These are phyloP conservation scores for Lophochroa leadbeateri DNA, from an alignment of 2,113 vertebrate genomes.

Conservation along the genomic window DNA sequence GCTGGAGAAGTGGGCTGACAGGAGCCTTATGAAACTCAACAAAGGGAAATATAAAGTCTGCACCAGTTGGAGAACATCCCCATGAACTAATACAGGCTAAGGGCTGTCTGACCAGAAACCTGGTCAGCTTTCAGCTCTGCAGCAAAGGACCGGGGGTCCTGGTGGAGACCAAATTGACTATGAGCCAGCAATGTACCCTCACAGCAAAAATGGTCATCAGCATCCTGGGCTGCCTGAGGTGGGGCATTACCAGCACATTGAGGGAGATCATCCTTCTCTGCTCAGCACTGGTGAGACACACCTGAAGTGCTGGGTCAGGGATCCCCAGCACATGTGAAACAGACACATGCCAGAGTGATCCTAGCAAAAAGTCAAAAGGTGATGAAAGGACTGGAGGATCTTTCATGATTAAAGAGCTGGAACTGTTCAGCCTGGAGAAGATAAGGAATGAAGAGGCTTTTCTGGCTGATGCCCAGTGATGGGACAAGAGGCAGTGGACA, in stretches of 20 bases:
- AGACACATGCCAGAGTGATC: neutral
- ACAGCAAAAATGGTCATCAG: rapidly evolving
- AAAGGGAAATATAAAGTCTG: neutral
- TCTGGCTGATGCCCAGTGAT: neutral
- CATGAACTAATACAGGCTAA: neutral
- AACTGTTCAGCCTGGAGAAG: neutral
- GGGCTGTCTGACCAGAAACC: neutral
- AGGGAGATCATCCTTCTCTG: neutral
- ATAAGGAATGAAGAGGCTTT: neutral
- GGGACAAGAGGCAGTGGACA: neutral
- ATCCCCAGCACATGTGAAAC: neutral
- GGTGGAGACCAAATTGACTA: neutral
- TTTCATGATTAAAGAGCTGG: neutral
- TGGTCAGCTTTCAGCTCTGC: neutral
- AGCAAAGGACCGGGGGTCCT: neutral
- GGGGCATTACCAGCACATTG: neutral
- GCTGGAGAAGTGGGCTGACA: neutral
- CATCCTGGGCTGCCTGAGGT: neutral
- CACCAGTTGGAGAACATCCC: neutral
- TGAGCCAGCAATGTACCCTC: neutral
- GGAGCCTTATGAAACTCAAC: neutral
- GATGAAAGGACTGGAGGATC: neutral
- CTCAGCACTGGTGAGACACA: neutral
- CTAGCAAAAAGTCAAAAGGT: neutral
- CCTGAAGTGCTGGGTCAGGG: neutral